These are phyloP conservation scores for Regulus satrapa DNA, from an alignment of 2,113 vertebrate species.

Conservation along the genomic window DNA sequence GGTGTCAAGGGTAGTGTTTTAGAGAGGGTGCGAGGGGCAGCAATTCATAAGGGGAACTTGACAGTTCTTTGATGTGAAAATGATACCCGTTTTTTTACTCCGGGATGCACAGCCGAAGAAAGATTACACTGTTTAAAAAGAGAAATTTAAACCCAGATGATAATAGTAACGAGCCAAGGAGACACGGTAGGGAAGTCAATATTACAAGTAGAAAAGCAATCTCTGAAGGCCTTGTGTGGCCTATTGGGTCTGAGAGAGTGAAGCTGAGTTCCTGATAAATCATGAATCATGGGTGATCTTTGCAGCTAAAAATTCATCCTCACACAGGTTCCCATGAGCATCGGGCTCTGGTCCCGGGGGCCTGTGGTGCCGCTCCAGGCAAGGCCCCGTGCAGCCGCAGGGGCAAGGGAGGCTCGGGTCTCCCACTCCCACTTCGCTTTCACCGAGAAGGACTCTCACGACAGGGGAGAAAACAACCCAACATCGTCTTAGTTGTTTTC, in stretches of 20 bases:
- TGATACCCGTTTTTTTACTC: conserved; percentile 5
- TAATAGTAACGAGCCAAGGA: conserved; percentile 42
- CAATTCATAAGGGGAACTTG: conserved; percentile 40
- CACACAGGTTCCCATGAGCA: background rate
- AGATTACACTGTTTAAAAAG: conserved; percentile 35
- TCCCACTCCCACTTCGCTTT: background rate
- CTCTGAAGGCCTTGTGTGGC: conserved; percentile 16
- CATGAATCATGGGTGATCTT: background rate
- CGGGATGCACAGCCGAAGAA: background rate
- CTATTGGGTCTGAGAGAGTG: background rate
- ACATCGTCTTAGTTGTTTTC: background rate
- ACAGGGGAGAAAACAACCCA: background rate
- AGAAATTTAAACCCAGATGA: conserved; percentile 39
- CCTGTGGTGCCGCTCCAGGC: background rate
- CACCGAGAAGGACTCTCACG: background rate
- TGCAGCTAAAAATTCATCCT: background rate
- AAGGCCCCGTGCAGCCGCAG: accelerated
- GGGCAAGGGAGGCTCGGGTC: background rate
- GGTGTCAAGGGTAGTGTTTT: conserved; percentile 59
- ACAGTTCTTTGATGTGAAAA: conserved; percentile 60
- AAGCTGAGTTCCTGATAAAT: background rate
- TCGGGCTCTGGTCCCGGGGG: background rate
- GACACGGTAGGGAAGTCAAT: background rate
- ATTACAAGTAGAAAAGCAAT: background rate
- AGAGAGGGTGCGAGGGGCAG: conserved; percentile 22